Base-by-base conservation (phyloP, 2,888 invertebrate species). In the Ectemnius cavifrons region DNA sequence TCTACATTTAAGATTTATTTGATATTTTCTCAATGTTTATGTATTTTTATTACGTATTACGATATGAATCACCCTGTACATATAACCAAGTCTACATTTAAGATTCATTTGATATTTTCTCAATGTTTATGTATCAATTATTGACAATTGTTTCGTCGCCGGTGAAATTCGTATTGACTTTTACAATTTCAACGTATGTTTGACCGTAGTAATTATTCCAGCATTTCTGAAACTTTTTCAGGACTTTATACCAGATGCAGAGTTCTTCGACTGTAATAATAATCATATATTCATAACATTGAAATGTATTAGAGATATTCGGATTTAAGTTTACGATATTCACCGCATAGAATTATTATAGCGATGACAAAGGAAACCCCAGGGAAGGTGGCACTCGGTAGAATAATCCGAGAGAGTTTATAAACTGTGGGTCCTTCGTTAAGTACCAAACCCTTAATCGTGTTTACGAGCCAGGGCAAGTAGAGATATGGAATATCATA, bases 381-480 rank as follows among this genome's bases (percentile, higher is more conserved):
- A 13, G 84, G 77, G n/a, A 85, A 46, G 18, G 79, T 83, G 58
- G 81, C 75, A 56, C 82, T 82, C 0, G 86, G 82, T 60, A 86
- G 65, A 58, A 87, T 73, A 6, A 69, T 75, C 20, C 80, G 74
- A 20, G 81, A 77, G 37, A 87, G 73, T 18, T 66, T 76, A 1
- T 85, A 64, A 64, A 88, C 68, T 6, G 87, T 74, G 20, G 86
- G 87, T 49, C 83, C 87, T 76, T 88, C 88, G 67, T 73, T 79
- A 56, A 86, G 63, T 13, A 66, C 67, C 74, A 88, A 84, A 65
- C 86, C 88, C 72, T 77, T 79, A 45, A 87, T 75, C 20, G 88
- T 88, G 60, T 85, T 85, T 27, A 85, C 71, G 28, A 88, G 62
- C 88, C 88, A 88, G 5, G 88, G 88, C 14, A 87, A 47, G 64